Percentiles rank a stretch among this genome's conserved stretches.
These are phyloP conservation scores for Rhyacichthys aspro DNA, from an alignment of 2,797 vertebrate species.

Conservation along the genomic window DNA sequence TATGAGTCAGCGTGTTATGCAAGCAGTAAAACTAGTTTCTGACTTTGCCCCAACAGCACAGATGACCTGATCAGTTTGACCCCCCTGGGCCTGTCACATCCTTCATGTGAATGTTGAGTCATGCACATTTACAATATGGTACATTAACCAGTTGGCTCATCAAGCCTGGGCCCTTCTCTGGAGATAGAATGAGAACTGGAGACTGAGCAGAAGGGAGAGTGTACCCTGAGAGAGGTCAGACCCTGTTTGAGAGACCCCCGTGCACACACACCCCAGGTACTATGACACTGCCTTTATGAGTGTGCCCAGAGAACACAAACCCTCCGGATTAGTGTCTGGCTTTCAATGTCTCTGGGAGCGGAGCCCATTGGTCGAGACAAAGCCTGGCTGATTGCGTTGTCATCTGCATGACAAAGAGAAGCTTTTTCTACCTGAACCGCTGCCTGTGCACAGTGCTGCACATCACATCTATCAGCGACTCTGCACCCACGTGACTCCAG, in stretches of 20 bases:
- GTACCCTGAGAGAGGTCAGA: constrained; percentile 80
- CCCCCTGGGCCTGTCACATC: constrained; percentile 29
- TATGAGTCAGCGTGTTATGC: not conserved
- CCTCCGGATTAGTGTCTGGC: constrained; percentile 74
- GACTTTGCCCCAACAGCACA: not conserved
- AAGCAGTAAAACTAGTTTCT: not conserved
- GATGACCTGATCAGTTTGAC: constrained; percentile 25
- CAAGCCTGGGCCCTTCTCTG: constrained; percentile 14
- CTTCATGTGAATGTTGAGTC: constrained; percentile 34
- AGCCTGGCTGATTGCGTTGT: constrained; percentile 78
- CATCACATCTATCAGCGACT: constrained; percentile 70
- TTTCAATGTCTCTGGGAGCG: constrained; percentile 72
- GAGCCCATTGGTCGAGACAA: constrained; percentile 77
- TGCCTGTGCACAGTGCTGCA: constrained; percentile 46
- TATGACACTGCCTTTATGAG: constrained; percentile 74
- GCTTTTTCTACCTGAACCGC: constrained; percentile 76
- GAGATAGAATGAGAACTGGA: constrained; percentile 22
- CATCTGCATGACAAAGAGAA: constrained; percentile 83
- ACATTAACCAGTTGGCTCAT: constrained; percentile 26
- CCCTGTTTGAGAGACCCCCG: constrained; percentile 71
- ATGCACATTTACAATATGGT: constrained; percentile 36
- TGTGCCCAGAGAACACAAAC: constrained; percentile 71
- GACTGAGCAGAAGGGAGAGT: constrained; percentile 39
- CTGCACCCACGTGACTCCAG: constrained; percentile 62
- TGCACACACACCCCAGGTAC: constrained; percentile 75